phyloP scores from a whole-genome alignment of 1,140 invertebrate genomes.

The Leptinotarsa undecemlineata region DNA sequence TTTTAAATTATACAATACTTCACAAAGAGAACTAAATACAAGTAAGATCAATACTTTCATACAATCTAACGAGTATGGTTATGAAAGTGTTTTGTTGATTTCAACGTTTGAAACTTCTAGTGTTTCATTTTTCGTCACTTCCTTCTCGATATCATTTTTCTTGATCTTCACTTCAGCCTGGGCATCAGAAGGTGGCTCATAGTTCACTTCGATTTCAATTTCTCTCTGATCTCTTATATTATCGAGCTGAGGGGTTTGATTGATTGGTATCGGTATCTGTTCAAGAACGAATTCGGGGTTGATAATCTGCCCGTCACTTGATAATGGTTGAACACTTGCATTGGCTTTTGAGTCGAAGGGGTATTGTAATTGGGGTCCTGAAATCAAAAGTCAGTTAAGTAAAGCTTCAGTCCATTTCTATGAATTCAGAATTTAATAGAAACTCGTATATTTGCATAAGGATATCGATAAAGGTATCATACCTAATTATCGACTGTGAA shows the following conservation, averaged over 20 bases:
- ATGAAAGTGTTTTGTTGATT: no score
- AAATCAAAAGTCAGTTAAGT: neutral
- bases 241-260: neutral
- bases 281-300: neutral
- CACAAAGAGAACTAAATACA: no score
- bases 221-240: constrained; percentile 12
- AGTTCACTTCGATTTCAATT: constrained; percentile 23
- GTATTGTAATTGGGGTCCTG: neutral
- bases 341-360: neutral
- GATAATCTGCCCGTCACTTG: neutral
- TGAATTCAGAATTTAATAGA: no score
- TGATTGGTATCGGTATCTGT: neutral
- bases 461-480: no score
- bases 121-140: neutral
- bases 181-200: constrained; percentile 19
- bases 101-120: no score
- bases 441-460: no score
- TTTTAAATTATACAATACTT: no score
- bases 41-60: no score
- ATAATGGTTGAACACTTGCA: neutral
- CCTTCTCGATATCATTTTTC: neutral
- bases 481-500: no score
- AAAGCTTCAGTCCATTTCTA: no score
- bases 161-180: constrained; percentile 23
- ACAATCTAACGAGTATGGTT: no score